Base-by-base conservation (phyloP, 1,140 invertebrate species). In the Drosophila tristis region DNA sequence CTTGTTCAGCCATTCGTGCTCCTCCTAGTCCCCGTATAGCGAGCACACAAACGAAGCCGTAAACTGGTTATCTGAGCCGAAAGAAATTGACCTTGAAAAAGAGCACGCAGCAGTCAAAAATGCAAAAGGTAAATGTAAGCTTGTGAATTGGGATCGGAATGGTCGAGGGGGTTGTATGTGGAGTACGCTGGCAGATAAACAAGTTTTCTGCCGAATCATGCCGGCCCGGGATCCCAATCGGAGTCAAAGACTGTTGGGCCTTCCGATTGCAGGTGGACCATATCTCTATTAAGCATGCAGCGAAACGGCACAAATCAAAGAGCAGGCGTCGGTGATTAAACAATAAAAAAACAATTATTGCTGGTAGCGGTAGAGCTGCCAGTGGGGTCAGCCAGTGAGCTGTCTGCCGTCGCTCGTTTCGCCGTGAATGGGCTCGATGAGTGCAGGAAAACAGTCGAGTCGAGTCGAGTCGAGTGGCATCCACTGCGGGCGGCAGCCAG, bases 261-360 rank as follows among this genome's bases (percentile, higher is more conserved):
- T 73, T 74, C 57, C 68, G 49, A 43, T 61, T 13, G 15, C 43
- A 7, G 49, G 23, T 53, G 20, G 26, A 67, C 35, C 31, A 58
- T 26, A 73, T 50, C 71, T 74, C 45, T 50, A 74, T 74, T 73
- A 74, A 73, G 59, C 57, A 55, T n/a, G 50, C 13, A 23, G 43
- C 13, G 50, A 72, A 72, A 74, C 71, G 68, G 71, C 70, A 29
- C 55, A 70, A 56, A 74, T 74, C 71, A 74, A 74, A 74, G 70
- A 45, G 3, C 9, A 16, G 11, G 26, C 20, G 42, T 11, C 64
- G 26, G 35, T 54, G 47, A 56, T 50, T 70, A 70, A 71, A 74
- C 56, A 62, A 63, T 74, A 74, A 73, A 73, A 25, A 25, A 73
- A 63, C 57, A 74, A 74, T 74, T 74, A 74, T 63, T 63, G 71